These are phyloP conservation scores for Apoda limacodes DNA, from an alignment of 2,888 invertebrate species.

Conservation along the genomic window DNA sequence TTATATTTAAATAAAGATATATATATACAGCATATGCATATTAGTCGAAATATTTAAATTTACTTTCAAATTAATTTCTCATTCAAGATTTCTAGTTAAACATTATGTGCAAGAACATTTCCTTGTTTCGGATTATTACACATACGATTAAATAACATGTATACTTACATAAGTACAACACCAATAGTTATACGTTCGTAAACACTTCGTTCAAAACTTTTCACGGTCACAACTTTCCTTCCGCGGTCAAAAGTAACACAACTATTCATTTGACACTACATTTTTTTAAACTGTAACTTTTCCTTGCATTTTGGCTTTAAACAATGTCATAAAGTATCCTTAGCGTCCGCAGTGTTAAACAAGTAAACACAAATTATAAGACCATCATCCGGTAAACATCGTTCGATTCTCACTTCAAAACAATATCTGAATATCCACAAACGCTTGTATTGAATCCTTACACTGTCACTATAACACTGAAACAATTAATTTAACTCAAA, in stretches of 20 bases:
- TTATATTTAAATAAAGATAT: no score
- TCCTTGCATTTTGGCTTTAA: conserved; percentile 31
- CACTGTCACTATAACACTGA: conserved; percentile 34
- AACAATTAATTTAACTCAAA: conserved; percentile 41
- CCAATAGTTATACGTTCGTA: conserved; percentile 35
- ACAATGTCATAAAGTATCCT: conserved; percentile 41
- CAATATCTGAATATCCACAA: conserved; percentile 51
- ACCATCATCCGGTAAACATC: conserved; percentile 53
- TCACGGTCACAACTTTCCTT: conserved; percentile 50
- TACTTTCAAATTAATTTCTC: no score
- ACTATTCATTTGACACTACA: conserved; percentile 35
- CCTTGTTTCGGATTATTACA: no score
- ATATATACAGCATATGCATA: no score
- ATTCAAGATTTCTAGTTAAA: no score
- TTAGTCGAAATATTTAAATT: no score
- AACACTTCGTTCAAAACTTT: conserved; percentile 56
- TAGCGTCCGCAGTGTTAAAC: conserved; percentile 46
- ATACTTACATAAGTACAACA: no score
- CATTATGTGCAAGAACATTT: no score
- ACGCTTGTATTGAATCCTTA: conserved; percentile 34
- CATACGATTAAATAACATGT: conserved; percentile 18
- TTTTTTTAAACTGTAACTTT: conserved; percentile 43
- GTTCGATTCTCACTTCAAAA: conserved; percentile 61
- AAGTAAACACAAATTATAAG: conserved; percentile 65
- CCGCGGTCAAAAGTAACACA: conserved; percentile 38